A percentile compares a stretch with the other conserved stretches of the same genome.
Conservation (phyloP, 2,113 vertebrate genomes). For the Forbesichthys papilliferus region DNA sequence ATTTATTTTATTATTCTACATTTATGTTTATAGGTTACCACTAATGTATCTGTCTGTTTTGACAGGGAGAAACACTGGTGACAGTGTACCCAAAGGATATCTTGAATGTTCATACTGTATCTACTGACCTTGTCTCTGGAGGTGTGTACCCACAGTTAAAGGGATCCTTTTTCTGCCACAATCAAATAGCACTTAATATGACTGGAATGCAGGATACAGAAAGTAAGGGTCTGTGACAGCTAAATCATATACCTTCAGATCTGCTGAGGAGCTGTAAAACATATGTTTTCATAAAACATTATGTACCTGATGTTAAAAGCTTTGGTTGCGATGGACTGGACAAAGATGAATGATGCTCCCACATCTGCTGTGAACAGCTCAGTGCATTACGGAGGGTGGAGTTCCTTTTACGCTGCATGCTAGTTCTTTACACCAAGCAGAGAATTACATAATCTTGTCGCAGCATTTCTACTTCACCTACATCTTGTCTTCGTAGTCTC, state of each 20-base stretch:
- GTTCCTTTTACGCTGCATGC: no score
- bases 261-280: neutral
- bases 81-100: slow-evolving; percentile 16
- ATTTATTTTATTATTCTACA: no score
- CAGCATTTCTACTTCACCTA: no score
- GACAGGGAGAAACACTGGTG: slow-evolving; percentile 5
- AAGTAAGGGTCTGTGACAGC: slow-evolving; percentile 18
- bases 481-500: no score
- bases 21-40: no score
- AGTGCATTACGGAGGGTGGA: neutral
- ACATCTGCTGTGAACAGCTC: neutral
- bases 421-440: no score
- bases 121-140: slow-evolving; percentile 18
- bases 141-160: slow-evolving; percentile 13
- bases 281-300: no score
- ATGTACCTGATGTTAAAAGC: neutral
- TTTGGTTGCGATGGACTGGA: neutral
- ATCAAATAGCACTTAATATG: slow-evolving; percentile 25
- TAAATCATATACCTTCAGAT: slow-evolving; percentile 14
- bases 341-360: neutral
- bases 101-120: slow-evolving; percentile 21
- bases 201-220: slow-evolving; percentile 9
- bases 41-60: no score
- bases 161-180: slow-evolving; percentile 1
- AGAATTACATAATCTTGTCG: neutral